Evolutionary conservation across 2,113 vertebrate species (phyloP), one percentile per base, ranked within the genome.

Genomic region (Percopsis transmontana): DNA sequence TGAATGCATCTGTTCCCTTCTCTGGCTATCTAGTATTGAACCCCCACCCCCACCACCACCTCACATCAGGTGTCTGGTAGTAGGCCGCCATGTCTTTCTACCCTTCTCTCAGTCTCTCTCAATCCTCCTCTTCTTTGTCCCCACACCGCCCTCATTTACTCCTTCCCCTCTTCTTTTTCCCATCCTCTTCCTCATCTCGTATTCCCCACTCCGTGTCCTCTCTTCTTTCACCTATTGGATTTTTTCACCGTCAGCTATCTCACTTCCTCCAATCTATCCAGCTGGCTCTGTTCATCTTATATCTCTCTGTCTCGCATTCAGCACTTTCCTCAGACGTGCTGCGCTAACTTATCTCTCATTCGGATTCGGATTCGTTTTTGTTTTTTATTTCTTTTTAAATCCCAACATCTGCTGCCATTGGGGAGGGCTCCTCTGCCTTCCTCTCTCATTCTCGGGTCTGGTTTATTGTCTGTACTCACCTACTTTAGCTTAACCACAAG

Each of bases 131-230:
- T 16, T 33, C 15, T 27, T 23, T 16, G 5, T 33, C 53, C 5
- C 1, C 47, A 2, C 7, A 3, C n/a, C n/a, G 16, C 47, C 53
- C 27, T 14, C 4, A 24, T 24, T n/a, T 27, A 1, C 11, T n/a
- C 23, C 15, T 27, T 14, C 24, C 27, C n/a, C 4, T 2, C 40
- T 41, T 41, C 27, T 38, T 12, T 62, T 38, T 52, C 39, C 10
- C 18, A 24, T n/a, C 52, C 20, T 54, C 23, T 24, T 19, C 58
- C 55, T 5, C 64, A 59, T 58, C 48, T 14, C 40, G n/a, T 41
- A 53, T 79, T 77, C 33, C 45, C 55, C 44, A 54, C n/a, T n/a
- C n/a, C n/a, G n/a, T n/a, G 69, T 72, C 59, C 66, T 65, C 54
- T 65, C 21, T 38, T 38, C 58, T 62, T 53, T 73, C 60, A 65